Conservation (phyloP, 2,797 vertebrate genomes). For the Tympanoctomys barrerae region DNA sequence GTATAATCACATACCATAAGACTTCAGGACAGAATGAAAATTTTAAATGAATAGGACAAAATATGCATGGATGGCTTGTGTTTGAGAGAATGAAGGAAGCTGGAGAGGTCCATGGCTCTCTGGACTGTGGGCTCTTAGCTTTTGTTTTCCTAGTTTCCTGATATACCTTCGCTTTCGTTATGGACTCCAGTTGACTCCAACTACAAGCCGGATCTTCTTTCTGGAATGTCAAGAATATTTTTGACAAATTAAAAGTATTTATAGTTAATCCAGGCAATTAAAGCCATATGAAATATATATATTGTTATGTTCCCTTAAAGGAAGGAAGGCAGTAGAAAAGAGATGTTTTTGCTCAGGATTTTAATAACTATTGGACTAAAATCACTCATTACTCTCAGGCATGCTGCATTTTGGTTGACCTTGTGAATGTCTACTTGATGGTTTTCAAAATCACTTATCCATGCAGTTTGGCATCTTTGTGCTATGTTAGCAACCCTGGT, state of each 20-base stretch:
- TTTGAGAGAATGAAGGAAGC: neutral
- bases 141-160: constrained; percentile 15
- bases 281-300: constrained; percentile 49
- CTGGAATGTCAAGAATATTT: neutral
- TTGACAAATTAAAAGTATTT: neutral
- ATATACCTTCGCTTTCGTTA: neutral
- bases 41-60: neutral
- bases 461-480: constrained; percentile 68
- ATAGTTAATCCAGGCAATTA: constrained; percentile 50
- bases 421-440: constrained; percentile 77
- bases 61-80: neutral
- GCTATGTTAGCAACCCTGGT: constrained; percentile 63
- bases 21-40: constrained; percentile 13
- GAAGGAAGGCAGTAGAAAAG: constrained; percentile 33
- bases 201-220: neutral
- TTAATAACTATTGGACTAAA: constrained; percentile 70
- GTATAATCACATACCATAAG: neutral
- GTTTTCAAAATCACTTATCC: constrained; percentile 76
- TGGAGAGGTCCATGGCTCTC: neutral
- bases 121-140: neutral
- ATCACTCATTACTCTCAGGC: constrained; percentile 67
- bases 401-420: constrained; percentile 65
- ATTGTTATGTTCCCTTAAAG: constrained; percentile 25
- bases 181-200: neutral
- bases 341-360: constrained; percentile 38